phyloP scores from a whole-genome alignment of 1,140 invertebrate genomes.

The Ridgeia piscesae region DNA sequence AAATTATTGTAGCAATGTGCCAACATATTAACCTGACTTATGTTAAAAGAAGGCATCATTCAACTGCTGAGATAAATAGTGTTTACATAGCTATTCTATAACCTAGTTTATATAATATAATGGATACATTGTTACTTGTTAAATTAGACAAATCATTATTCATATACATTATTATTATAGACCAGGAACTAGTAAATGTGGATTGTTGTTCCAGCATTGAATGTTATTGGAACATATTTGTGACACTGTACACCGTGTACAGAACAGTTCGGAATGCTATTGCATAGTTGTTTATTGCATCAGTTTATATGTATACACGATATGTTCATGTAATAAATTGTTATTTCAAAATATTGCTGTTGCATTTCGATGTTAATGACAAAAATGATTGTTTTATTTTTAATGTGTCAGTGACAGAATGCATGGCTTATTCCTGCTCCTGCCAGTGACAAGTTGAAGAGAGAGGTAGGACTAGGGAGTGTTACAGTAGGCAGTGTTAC shows the following conservation, averaged over 20 bases:
- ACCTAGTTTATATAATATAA: not conserved
- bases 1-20: not conserved
- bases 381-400: too few relatives aligned
- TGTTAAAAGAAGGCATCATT: not conserved
- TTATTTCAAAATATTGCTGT: not conserved
- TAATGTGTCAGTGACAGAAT: too few relatives aligned
- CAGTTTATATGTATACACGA: not conserved
- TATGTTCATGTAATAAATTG: not conserved
- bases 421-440: too few relatives aligned
- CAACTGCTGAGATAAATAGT: not conserved
- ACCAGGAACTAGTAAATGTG: not conserved
- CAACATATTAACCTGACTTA: not conserved
- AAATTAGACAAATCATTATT: not conserved
- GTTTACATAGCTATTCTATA: not conserved
- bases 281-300: not conserved
- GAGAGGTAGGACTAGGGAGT: too few relatives aligned
- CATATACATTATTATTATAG: not conserved
- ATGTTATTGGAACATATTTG: not conserved
- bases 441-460: too few relatives aligned
- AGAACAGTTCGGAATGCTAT: not conserved
- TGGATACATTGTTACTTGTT: not conserved
- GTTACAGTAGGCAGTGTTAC: too few relatives aligned
- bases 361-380: not conserved
- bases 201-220: not conserved
- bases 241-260: not conserved